Evolutionary conservation across 2,797 vertebrate genomes (phyloP).

Genomic region (Eulemur mongoz): DNA sequence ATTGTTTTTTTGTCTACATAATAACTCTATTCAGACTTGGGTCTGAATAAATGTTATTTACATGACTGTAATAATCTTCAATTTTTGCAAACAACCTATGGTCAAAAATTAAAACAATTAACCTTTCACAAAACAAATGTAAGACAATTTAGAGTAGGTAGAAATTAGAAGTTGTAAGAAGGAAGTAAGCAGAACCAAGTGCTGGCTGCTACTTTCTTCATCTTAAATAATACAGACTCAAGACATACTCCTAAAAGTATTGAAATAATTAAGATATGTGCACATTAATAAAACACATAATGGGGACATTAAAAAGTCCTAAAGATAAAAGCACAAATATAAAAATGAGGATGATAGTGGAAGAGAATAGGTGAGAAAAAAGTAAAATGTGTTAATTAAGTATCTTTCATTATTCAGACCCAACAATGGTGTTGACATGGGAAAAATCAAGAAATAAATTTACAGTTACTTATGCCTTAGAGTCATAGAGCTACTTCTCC

Average conservation of each 20-base stretch:
- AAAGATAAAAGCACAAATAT: neutral
- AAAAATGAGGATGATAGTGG: too few species aligned
- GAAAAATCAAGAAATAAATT: neutral
- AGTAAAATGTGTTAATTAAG: neutral
- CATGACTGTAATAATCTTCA: neutral
- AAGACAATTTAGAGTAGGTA: neutral
- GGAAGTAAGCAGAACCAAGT: neutral
- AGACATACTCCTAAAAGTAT: neutral
- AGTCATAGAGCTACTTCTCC: neutral
- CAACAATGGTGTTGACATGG: neutral
- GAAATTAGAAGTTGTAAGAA: neutral
- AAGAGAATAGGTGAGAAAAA: too few species aligned
- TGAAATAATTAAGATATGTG: fast-evolving
- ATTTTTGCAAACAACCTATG: neutral
- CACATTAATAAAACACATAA: neutral
- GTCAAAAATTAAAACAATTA: neutral
- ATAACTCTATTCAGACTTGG: neutral
- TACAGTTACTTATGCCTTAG: neutral
- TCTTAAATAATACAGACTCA: neutral
- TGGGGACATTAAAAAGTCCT: neutral
- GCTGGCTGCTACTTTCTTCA: neutral
- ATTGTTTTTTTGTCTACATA: neutral
- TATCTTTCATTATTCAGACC: neutral
- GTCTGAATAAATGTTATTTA: neutral
- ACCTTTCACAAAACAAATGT: neutral